Evolutionary conservation across 2,888 invertebrate genomes (phyloP).

Genomic region (Cantharis rustica): DNA sequence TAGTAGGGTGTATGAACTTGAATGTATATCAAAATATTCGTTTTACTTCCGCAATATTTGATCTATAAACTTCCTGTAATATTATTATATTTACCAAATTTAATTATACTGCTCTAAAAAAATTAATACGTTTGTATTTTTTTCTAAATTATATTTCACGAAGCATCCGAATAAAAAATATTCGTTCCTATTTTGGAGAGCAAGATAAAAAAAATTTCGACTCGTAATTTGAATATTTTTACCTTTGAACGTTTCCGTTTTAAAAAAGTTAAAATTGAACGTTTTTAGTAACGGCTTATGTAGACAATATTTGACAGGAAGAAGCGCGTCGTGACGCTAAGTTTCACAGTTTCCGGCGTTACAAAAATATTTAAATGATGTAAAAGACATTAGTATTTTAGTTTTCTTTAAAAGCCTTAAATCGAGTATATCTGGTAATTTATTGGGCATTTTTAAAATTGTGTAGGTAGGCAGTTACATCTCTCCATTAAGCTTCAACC

Average conservation of each 20-base stretch:
- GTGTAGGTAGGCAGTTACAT: neutral
- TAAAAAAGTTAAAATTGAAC: conserved; percentile 16
- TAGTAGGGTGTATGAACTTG: neutral
- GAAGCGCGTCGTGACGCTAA: conserved; percentile 39
- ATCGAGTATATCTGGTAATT: neutral
- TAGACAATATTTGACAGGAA: conserved; percentile 35
- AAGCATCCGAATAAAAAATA: conserved; percentile 15
- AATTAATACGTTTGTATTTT: neutral
- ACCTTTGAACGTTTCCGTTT: conserved; percentile 23
- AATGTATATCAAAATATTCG: neutral
- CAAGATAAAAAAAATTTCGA: conserved; percentile 11
- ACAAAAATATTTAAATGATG: conserved; percentile 41
- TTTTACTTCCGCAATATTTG: neutral
- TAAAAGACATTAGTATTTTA: conserved; percentile 35
- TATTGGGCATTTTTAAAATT: neutral
- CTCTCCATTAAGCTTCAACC: neutral
- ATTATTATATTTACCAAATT: too few species aligned
- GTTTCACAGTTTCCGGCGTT: conserved; percentile 39
- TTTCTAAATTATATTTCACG: too few species aligned
- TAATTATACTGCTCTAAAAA: too few species aligned
- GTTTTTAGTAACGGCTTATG: conserved; percentile 28
- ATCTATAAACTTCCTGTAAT: neutral
- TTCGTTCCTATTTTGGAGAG: neutral
- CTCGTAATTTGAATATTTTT: conserved; percentile 22
- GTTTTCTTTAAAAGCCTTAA: neutral